Conservation (phyloP, 2,888 invertebrate genomes). For the Lasiommata megera region DNA sequence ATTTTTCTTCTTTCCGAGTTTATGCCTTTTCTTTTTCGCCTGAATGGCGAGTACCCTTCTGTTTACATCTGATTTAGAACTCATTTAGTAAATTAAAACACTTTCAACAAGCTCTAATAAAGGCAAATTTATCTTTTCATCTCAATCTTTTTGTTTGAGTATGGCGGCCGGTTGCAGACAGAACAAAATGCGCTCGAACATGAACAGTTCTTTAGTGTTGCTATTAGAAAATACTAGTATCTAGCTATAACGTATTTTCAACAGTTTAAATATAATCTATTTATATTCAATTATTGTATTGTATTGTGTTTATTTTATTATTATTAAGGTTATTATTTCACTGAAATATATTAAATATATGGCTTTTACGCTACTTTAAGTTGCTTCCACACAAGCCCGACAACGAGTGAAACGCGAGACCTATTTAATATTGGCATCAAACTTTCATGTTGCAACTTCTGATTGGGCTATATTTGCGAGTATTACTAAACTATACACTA, state of each 20-base stretch:
- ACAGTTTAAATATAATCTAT: background rate
- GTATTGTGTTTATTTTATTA: background rate
- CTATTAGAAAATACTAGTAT: conserved; percentile 25
- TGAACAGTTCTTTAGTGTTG: conserved; percentile 42
- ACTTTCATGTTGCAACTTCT: no score
- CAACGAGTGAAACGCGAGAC: no score
- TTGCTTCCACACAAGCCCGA: background rate
- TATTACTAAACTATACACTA: no score
- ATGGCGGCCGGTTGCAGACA: conserved; percentile 84
- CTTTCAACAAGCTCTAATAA: conserved; percentile 74
- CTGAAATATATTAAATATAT: no score
- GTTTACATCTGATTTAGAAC: conserved; percentile 95
- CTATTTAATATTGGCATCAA: background rate
- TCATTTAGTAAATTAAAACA: conserved; percentile 85
- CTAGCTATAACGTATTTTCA: background rate
- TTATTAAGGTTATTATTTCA: background rate
- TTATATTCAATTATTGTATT: background rate
- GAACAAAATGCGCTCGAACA: conserved; percentile 77
- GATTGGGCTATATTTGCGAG: no score
- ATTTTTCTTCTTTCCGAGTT: conserved; percentile 92
- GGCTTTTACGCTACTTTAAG: background rate
- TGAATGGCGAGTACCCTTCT: conserved; percentile 95
- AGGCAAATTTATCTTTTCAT: conserved; percentile 83
- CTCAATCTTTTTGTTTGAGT: conserved; percentile 86
- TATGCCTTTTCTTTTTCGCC: conserved; percentile 95